phyloP scores from a whole-genome alignment of 2,113 vertebrate genomes.

The Verasper variegatus region DNA sequence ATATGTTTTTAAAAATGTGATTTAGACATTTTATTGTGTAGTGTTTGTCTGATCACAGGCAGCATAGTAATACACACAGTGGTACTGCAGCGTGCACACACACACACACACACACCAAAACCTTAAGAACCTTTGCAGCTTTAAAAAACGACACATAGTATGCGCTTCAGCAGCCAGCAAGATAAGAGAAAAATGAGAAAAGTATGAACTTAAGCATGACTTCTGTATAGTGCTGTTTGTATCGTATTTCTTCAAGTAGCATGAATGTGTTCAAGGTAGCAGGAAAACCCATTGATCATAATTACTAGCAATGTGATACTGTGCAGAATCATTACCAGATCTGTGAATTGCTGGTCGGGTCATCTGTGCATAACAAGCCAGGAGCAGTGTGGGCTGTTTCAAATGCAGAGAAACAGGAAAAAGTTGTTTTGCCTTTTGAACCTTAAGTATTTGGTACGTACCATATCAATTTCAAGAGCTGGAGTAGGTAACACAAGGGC shows the following conservation, averaged over 20 bases:
- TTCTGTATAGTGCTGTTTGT: not conserved
- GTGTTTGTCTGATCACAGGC: not conserved
- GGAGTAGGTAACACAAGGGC: constrained; percentile 24
- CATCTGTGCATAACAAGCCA: constrained; percentile 7
- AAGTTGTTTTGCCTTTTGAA: not conserved
- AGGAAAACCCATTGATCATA: constrained; percentile 33
- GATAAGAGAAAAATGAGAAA: constrained; percentile 16
- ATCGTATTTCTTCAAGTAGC: constrained; percentile 1
- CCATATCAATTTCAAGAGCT: constrained; percentile 41
- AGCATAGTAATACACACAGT: not conserved
- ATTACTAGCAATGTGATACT: constrained; percentile 17
- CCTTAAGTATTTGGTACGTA: not conserved
- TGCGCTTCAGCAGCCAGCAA: constrained; percentile 30
- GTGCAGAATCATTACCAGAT: constrained; percentile 42
- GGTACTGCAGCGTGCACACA: not conserved
- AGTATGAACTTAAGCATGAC: constrained; percentile 8
- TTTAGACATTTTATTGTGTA: not conserved
- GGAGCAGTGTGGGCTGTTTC: not conserved
- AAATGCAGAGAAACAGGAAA: constrained; percentile 4
- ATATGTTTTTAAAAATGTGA: not conserved
- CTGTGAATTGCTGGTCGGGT: constrained; percentile 24
- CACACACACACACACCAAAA: not conserved
- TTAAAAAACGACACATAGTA: constrained; percentile 12
- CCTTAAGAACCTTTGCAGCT: constrained; percentile 15
- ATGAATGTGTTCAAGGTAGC: not conserved